These are phyloP conservation scores for Hemicrepidius hirtus DNA, from an alignment of 2,888 invertebrate species.

Conservation along the genomic window DNA sequence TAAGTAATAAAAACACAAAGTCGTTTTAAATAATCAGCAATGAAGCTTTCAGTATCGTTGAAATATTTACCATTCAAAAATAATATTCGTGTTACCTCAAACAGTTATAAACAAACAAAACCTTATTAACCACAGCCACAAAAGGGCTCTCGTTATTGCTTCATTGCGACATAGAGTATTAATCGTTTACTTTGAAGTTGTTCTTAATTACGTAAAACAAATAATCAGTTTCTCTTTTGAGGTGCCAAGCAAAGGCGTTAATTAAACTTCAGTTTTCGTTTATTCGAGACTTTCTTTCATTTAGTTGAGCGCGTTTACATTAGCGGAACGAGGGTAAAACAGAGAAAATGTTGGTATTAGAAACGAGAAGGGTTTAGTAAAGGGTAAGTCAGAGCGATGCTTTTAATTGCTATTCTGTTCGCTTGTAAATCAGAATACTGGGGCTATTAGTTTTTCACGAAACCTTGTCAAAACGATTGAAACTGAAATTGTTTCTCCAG, in stretches of 20 bases:
- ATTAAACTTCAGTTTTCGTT: slow-evolving; percentile 41
- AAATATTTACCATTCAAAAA: not conserved
- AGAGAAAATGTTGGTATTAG: slow-evolving; percentile 30
- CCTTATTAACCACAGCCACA: slow-evolving; percentile 3
- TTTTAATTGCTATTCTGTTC: slow-evolving; percentile 26
- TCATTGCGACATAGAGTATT: slow-evolving; percentile 3
- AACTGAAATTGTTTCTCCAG: not conserved
- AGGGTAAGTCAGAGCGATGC: slow-evolving; percentile 18
- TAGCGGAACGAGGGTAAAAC: slow-evolving; percentile 27
- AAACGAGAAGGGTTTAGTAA: slow-evolving; percentile 33
- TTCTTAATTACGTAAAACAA: slow-evolving; percentile 37
- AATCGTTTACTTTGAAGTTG: slow-evolving; percentile 36
- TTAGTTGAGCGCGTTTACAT: slow-evolving; percentile 33
- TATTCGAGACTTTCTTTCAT: slow-evolving; percentile 38
- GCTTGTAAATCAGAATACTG: slow-evolving; percentile 20
- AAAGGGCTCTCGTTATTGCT: slow-evolving; percentile 23
- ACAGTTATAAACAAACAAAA: slow-evolving; percentile 18
- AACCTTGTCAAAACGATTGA: slow-evolving; percentile 4
- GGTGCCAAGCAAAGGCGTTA: slow-evolving; percentile 37
- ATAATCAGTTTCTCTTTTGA: slow-evolving; percentile 38
- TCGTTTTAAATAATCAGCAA: not conserved
- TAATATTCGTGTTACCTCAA: not conserved
- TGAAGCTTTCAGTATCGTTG: not conserved
- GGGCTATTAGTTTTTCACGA: slow-evolving; percentile 6
- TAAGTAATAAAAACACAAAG: slow-evolving; percentile 10